Evolutionary conservation across 1,140 invertebrate species (phyloP), one percentile per base, ranked within the genome.

Genomic region (Ephestia elutella): DNA sequence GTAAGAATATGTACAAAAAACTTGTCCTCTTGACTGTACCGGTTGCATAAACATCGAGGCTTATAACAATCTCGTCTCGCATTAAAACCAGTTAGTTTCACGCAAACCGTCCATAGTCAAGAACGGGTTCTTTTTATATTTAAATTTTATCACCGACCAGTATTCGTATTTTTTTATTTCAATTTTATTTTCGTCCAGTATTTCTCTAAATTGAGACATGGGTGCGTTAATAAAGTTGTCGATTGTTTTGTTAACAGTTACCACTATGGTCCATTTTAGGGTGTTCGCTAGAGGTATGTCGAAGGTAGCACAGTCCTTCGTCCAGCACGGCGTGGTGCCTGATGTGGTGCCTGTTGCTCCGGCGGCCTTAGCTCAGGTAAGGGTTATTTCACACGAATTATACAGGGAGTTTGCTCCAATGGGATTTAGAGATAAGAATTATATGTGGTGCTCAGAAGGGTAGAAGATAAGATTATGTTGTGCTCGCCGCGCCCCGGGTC

Each of bases 231-330:
- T 87, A 59, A 44, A 83, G 71, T 73, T 69, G 64, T 71, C 62
- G 56, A 71, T 86, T 73, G 65, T 87, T 80, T 82, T 86, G 70
- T 84, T 87, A 75, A 67, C 85, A 75, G 78, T 82, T 71, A 75
- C 71, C 75, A 72, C 66, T 80, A 82, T 87, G 78, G 80, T 88
- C 77, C 82, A 83, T 86, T 89, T 84, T 80, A 86, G 86, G 78
- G 73, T 87, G 69, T 64, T 89, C 51, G 73, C 75, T 20, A 70
- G 86, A 80, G 76, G 72, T 11, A 88, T 89, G 86, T 78, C 88
- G 56, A 75, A 76, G n/a, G 66, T 88, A 19, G 75, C 77, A n/a
- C 82, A 79, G 65, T 68, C 70, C 13, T 89, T 89, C 60, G 70
- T 76, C 25, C 53, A 65, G 0, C 57, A 86, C 50, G 71, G 69